Evolutionary conservation across 23 tunicate genomes (phyloP).

Genomic region (Aplidium turbinatum): DNA sequence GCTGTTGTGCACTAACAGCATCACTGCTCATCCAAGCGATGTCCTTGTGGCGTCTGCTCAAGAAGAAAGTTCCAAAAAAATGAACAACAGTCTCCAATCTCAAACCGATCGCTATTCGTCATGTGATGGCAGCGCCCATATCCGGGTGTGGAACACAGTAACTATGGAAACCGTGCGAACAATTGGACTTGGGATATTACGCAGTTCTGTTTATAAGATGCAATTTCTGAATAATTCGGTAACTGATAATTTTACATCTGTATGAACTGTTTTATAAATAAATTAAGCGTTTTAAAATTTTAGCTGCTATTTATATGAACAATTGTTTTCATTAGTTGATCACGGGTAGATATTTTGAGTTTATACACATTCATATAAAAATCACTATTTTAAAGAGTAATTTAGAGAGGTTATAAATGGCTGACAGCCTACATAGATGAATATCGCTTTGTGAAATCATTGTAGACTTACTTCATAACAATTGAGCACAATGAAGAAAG

Average conservation of each 20-base stretch:
- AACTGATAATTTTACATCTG: too few species aligned
- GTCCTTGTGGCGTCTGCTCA: constrained; percentile 47
- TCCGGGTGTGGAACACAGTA: constrained; percentile 64
- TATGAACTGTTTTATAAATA: too few species aligned
- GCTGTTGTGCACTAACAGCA: too few species aligned
- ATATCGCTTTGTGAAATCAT: too few species aligned
- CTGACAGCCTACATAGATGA: too few species aligned
- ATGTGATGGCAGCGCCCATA: constrained; percentile 31
- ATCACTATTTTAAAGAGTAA: too few species aligned
- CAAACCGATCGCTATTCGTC: neutral
- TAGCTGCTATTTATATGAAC: too few species aligned
- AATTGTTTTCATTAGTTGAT: too few species aligned
- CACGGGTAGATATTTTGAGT: too few species aligned
- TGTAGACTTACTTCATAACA: constrained; percentile 60
- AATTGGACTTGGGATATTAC: constrained; percentile 67
- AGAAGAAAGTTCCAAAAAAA: neutral
- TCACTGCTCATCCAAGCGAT: constrained; percentile 30
- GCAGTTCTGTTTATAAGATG: constrained; percentile 58
- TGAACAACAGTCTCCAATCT: neutral
- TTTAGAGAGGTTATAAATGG: too few species aligned
- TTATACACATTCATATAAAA: too few species aligned
- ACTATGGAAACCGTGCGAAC: constrained; percentile 59
- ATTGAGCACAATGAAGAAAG: constrained; percentile 63
- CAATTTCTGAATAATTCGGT: constrained; percentile 65
- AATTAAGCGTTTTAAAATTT: too few species aligned